Conservation (phyloP, 2,888 invertebrate species). For the Unio delphinus region DNA sequence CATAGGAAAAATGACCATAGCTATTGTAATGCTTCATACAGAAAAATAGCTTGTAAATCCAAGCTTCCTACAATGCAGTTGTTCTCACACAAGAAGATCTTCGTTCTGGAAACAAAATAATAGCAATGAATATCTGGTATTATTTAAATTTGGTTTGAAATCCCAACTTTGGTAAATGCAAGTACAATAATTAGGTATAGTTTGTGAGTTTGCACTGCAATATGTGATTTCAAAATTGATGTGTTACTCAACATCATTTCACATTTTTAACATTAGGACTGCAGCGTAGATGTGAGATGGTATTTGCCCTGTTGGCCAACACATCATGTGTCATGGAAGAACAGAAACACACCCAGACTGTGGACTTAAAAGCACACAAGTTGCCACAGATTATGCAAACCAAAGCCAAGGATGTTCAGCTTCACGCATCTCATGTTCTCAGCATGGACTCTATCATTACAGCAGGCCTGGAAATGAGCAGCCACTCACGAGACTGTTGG, state of each 20-base stretch:
- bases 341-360: conserved; percentile 36
- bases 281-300: conserved; percentile 91
- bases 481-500: conserved; percentile 95
- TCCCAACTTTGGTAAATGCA: no score
- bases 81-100: no score
- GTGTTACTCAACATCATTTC: not conserved
- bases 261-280: conserved; percentile 75
- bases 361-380: conserved; percentile 29
- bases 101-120: no score
- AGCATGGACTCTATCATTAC: conserved; percentile 92
- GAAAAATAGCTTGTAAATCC: no score
- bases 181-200: no score
- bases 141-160: no score
- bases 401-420: conserved; percentile 71
- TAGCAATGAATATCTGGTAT: no score
- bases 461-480: conserved; percentile 90
- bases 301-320: conserved; percentile 87
- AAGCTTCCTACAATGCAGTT: no score
- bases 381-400: conserved; percentile 31
- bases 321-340: conserved; percentile 86
- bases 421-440: conserved; percentile 90
- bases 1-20: no score
- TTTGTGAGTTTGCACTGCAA: no score
- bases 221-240: no score
- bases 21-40: no score